Base-by-base conservation (phyloP, 2,888 invertebrate species). In the Drosophila acutilabella region DNA sequence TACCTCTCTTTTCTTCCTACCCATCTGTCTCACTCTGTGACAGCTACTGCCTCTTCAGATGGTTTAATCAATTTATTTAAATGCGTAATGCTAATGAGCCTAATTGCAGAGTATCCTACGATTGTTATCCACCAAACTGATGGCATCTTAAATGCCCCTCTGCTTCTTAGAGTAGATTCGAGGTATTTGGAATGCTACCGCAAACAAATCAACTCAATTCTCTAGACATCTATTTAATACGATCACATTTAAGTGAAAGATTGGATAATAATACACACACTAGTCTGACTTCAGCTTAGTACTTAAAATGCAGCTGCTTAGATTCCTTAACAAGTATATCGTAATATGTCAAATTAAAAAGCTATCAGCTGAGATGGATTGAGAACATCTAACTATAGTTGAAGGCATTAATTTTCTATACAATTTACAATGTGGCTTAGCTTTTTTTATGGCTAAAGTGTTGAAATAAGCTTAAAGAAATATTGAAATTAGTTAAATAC, bases 51-150 rank as follows among this genome's bases (percentile, higher is more conserved):
- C 42, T 51, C 73, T 53, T 57, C 42, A 65, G 77, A 80, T 80
- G 54, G 69, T 53, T 77, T 78, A 78, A 80, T 78, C 80, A 78
- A 77, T 79, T 80, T 68, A 77, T 73, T 79, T 80, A 70, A 65
- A 78, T 65, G 72, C 53, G 30, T 51, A 78, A 78, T 70, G 64
- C 64, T 72, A 72, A 80, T 76, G 77, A 80, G 64, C 51, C 64
- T 68, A 78, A 76, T 76, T 78, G 58, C 53, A 75, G 50, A 61
- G 57, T 66, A 70, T 16, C 44, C 77, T 44, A 45, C 50, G 58
- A 70, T 77, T 59, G 64, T 74, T 74, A 78, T 77, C 65, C 53
- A 26, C 40, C 60, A 47, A 56, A 10, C 59, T 47, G 72, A 64
- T 67, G 67, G 67, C 66, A 58, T 36, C 59, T 54, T 54, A 58